Base-by-base conservation (phyloP, 2,113 vertebrate species). In the Datnioides undecimradiatus region DNA sequence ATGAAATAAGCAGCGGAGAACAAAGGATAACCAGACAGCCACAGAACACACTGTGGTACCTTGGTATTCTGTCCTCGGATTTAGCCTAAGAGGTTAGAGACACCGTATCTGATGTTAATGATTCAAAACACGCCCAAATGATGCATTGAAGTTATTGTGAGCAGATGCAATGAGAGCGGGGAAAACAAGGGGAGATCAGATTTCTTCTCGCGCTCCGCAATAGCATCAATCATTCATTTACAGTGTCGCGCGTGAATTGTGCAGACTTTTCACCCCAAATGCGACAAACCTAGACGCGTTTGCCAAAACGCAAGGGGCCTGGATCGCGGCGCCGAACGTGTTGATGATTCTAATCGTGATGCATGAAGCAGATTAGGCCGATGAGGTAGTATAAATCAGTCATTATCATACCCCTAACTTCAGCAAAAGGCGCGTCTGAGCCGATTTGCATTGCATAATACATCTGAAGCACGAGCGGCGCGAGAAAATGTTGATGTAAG, bases 381-480 rank as follows among this genome's bases (percentile, higher is more conserved):
- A 45, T 25, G n/a, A 71, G 73, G 46, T 7, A n/a, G 36, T 25
- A 52, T 83, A 78, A 90, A 83, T 81, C 79, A 83, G 31, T 60
- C 58, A 74, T 80, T 68, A 85, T 73, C 33, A 73, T 3, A 54
- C 14, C 40, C 60, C 72, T n/a, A 81, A 69, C 66, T 77, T 87
- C 82, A 65, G 65, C 84, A 82, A 68, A 73, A 69, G 34, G 33
- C 66, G 52, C 11, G 17, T 80, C 62, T 57, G 59, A 65, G 67
- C 70, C 46, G 29, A 84, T 88, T 84, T 89, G 57, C 67, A 65
- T 81, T 68, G 40, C 40, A 58, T 65, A 65, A 80, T 72, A 57
- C 51, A 66, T 73, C 69, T 38, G 10, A 76, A 73, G 64, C 62
- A 65, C 34, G 69, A 62, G 63, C 38, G 45, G 45, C 25, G 57